Base-by-base conservation (phyloP, 2,113 vertebrate genomes). In the Pandion haliaetus region DNA sequence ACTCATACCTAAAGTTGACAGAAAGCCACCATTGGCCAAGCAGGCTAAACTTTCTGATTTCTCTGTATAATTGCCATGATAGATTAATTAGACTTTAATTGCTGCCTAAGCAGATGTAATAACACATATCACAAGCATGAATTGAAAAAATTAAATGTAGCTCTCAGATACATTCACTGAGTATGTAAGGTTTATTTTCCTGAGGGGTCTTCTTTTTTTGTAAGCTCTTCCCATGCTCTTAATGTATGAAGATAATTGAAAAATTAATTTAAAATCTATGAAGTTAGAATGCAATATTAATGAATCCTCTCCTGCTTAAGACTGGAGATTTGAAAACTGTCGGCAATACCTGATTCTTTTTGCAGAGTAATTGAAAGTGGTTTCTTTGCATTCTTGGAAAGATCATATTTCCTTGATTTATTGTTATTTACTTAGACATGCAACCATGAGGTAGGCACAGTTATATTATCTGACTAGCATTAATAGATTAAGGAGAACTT, bases 111-210 rank as follows among this genome's bases (percentile, higher is more conserved):
- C 63, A 67, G 73, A 78, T 95, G 83, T 95, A 81, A 95, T 69
- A 92, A 24, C 77, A 78, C 66, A 50, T 82, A 97, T 79, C 96
- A 97, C 80, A 95, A 97, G 69, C 95, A 97, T 91, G 92, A 96
- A 71, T 17, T 71, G 89, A 94, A 97, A 93, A 84, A 78, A 82
- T 36, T n/a, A 82, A 93, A 91, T 93, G 92, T 97, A 96, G 97
- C 98, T 98, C 97, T 95, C 96, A 95, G 97, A 97, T 83, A 97
- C 94, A 97, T 98, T 98, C 97, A 94, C 95, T 97, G 97, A 98
- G 96, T 98, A 96, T 96, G 80, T 91, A 93, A 95, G 95, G 87
- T 97, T 98, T 98, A 94, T 97, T 98, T 96, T 95, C 71, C 95
- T 96, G 88, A 95, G 92, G 58, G 83, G 82, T 97, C 93, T 95